Percentiles rank a stretch among this genome's conserved stretches.
These are phyloP conservation scores for Decapterus maruadsi DNA, from an alignment of 2,797 vertebrate genomes.

Conservation along the genomic window DNA sequence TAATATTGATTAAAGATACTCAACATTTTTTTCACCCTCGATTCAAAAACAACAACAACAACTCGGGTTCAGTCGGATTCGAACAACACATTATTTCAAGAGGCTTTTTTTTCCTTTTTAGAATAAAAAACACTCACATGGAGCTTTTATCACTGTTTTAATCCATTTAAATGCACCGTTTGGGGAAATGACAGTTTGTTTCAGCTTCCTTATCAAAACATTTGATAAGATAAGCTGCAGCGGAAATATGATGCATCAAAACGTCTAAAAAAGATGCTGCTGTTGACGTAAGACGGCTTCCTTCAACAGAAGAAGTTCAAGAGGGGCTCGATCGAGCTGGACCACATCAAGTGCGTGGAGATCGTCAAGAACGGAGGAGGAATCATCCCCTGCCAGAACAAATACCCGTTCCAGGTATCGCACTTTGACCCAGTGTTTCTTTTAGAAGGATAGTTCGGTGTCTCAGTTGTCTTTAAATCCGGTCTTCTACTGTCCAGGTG, in stretches of 20 bases:
- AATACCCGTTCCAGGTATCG: constrained; percentile 94
- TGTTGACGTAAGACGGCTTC: constrained; percentile 4
- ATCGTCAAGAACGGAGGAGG: constrained; percentile 89
- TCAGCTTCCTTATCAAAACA: neutral
- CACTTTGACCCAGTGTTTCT: neutral
- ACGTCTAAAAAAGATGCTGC: neutral
- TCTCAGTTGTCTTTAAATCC: neutral
- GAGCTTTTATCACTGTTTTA: neutral
- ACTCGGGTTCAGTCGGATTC: too few species aligned
- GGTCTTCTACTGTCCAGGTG: constrained; percentile 80
- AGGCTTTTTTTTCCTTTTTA: neutral
- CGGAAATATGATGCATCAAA: neutral
- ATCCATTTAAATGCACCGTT: neutral
- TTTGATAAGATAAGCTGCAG: neutral
- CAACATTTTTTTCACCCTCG: too few species aligned
- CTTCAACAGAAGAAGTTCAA: constrained; percentile 89
- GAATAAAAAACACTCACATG: neutral
- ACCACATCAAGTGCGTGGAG: constrained; percentile 93
- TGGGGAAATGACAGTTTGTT: neutral
- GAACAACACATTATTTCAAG: too few species aligned
- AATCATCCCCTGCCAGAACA: constrained; percentile 93
- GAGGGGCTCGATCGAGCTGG: constrained; percentile 92
- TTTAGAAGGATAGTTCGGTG: too few species aligned
- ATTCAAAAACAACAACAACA: too few species aligned
- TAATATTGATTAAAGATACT: too few species aligned